Evolutionary conservation across 2,888 invertebrate genomes (phyloP), one percentile per base, ranked within the genome.

Genomic region (Petrolisthes cinctipes): DNA sequence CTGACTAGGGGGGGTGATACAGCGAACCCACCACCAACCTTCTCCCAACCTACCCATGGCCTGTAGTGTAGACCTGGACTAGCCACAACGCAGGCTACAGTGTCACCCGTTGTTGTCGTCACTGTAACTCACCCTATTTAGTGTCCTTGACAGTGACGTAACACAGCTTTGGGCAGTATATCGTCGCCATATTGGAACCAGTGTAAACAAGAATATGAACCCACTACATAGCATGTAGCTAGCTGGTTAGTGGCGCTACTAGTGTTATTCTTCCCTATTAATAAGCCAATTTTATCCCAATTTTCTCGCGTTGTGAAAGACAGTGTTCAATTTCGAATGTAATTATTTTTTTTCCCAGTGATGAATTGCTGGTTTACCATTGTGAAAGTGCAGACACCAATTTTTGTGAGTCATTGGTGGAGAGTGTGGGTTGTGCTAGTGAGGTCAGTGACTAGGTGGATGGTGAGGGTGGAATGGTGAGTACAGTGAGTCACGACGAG

Each of bases 1-100:
- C 80, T 84, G 80, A 79, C 78, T 51, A 20, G 37, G 53, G 82
- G 86, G 73, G 76, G 80, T 75, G 17, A 81, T 76, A 76, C 82
- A 86, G 82, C 82, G 61, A 86, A 76, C 82, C 82, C 81, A 37
- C 78, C 82, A 79, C 75, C 83, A 87, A 75, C 87, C 87, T 81
- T 80, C 82, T 51, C n/a, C 71, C 76, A 71, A 54, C 78, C 71
- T 83, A 79, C 68, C 75, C 86, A 68, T 71, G 81, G 86, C 82
- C 86, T 81, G 82, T 86, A 85, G 37, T 71, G 86, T 86, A 87
- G 80, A 87, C 86, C 86, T 68, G 80, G 71, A 83, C 87, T 66
- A 23, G 87, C 82, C 87, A 79, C 83, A 80, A 82, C 84, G 79
- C 87, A 53, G 83, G 68, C 53, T 78, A 87, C 87, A 87, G 83